Percentiles rank a stretch among this genome's conserved stretches.
These are phyloP conservation scores for Trematomus loennbergii DNA, from an alignment of 2,113 vertebrate genomes.

Conservation along the genomic window DNA sequence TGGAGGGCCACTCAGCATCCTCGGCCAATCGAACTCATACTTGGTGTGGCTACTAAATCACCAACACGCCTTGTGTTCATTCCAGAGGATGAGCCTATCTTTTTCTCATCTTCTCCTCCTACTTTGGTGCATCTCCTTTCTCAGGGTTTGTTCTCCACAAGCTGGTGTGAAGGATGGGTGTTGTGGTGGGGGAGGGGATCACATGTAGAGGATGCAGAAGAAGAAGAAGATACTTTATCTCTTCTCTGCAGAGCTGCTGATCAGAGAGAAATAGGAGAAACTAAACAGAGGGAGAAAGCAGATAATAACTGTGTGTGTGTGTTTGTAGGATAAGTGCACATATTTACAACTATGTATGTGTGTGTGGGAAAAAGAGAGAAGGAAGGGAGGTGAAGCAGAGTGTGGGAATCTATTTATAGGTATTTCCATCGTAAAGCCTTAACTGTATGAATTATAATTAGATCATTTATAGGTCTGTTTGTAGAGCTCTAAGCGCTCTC, in stretches of 20 bases:
- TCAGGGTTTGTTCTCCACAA: slow-evolving; percentile 32
- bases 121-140: slow-evolving; percentile 23
- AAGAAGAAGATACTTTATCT: slow-evolving; percentile 59
- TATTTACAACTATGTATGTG: slow-evolving; percentile 5
- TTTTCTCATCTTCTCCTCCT: slow-evolving; percentile 42
- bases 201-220: slow-evolving; percentile 5
- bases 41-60: slow-evolving; percentile 63
- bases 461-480: slow-evolving; percentile 50
- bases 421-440: slow-evolving; percentile 27
- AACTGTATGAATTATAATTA: slow-evolving; percentile 65
- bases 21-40: slow-evolving; percentile 47
- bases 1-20: slow-evolving; percentile 48
- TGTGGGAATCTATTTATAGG: slow-evolving; percentile 42
- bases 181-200: slow-evolving; percentile 17
- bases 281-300: slow-evolving; percentile 30
- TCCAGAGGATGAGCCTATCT: slow-evolving; percentile 38
- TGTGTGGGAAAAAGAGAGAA: slow-evolving; percentile 10
- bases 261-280: slow-evolving; percentile 47
- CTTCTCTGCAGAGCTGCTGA: slow-evolving; percentile 59
- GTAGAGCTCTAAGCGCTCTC: slow-evolving; percentile 26
- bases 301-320: slow-evolving; percentile 30
- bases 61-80: slow-evolving; percentile 36
- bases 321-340: slow-evolving; percentile 29
- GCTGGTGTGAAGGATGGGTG: slow-evolving; percentile 41
- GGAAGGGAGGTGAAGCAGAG: background rate